Conservation (phyloP, 2,888 invertebrate species). For the Agriotes lineatus region DNA sequence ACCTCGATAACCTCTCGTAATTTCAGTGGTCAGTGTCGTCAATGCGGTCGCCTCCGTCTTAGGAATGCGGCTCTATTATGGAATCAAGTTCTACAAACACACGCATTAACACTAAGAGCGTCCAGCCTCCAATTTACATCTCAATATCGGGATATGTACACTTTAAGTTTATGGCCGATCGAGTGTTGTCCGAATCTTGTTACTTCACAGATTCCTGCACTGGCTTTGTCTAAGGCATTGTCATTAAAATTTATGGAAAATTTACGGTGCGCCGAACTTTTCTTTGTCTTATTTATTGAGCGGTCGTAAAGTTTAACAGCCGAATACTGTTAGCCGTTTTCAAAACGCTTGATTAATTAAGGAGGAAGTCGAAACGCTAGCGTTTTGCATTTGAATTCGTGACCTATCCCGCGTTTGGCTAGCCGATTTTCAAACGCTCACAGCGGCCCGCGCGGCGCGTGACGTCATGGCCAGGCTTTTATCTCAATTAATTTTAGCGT, state of each 20-base stretch:
- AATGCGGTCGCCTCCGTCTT: constrained; percentile 44
- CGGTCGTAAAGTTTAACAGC: neutral
- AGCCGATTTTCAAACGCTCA: no score
- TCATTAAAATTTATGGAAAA: neutral
- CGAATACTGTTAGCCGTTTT: neutral
- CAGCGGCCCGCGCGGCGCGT: no score
- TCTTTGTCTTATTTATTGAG: no score
- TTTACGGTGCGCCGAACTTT: neutral
- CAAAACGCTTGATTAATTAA: no score
- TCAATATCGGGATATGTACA: constrained; percentile 64
- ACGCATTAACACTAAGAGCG: constrained; percentile 64
- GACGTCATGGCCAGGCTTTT: no score
- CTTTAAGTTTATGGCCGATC: constrained; percentile 59
- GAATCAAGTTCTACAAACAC: constrained; percentile 67
- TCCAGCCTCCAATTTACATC: constrained; percentile 65
- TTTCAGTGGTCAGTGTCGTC: constrained; percentile 46
- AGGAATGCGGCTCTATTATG: constrained; percentile 67
- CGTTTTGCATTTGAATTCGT: no score
- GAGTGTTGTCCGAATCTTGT: constrained; percentile 53
- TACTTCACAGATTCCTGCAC: constrained; percentile 23
- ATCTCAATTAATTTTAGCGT: no score
- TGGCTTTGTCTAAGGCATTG: neutral
- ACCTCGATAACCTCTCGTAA: constrained; percentile 39
- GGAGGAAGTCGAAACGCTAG: no score
- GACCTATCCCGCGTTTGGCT: no score